phyloP scores from a whole-genome alignment of 2,113 vertebrate genomes.

The Myotis yumanensis region DNA sequence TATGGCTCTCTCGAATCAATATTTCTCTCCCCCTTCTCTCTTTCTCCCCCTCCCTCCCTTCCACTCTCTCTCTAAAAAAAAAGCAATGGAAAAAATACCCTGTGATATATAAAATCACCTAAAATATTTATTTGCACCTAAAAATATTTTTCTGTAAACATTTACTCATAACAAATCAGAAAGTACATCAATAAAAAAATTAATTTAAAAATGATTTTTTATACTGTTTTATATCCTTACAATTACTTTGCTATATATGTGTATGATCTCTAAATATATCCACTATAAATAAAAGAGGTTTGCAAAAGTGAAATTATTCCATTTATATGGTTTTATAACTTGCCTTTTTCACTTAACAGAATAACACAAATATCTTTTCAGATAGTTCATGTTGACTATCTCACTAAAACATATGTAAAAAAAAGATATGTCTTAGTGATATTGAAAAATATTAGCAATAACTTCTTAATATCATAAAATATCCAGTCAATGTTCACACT shows the following conservation, averaged over 20 bases:
- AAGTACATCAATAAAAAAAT: neutral
- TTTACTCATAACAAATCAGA: neutral
- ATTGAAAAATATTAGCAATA: neutral
- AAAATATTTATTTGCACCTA: neutral
- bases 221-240: neutral
- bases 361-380: slow-evolving; percentile 21
- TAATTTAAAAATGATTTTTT: neutral
- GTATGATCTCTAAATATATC: slow-evolving; percentile 12
- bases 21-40: too few relatives aligned
- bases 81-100: too few relatives aligned
- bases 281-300: neutral
- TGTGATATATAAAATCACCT: too few relatives aligned
- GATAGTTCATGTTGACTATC: slow-evolving; percentile 25
- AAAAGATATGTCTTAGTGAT: neutral
- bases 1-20: too few relatives aligned
- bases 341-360: neutral
- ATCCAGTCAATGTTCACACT: neutral
- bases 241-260: neutral
- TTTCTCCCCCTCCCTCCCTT: too few relatives aligned
- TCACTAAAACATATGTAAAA: neutral
- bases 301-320: slow-evolving; percentile 22
- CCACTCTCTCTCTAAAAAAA: too few relatives aligned
- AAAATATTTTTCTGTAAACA: slow-evolving; percentile 10
- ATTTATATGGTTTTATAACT: neutral
- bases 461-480: slow-evolving; percentile 34